Evolutionary conservation across 2,797 vertebrate genomes (phyloP), one percentile per base, ranked within the genome.

Genomic region (Gymnoscopelus microlampas): DNA sequence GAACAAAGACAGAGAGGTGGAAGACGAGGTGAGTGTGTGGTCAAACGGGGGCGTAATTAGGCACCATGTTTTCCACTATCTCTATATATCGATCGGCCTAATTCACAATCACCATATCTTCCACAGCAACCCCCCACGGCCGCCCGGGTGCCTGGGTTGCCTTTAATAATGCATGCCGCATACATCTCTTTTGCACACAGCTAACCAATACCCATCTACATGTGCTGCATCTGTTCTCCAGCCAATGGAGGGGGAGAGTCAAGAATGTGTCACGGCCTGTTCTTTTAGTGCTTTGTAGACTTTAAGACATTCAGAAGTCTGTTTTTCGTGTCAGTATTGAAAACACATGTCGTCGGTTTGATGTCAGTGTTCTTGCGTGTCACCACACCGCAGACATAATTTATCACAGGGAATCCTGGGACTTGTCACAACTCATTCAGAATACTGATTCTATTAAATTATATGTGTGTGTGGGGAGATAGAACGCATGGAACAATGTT

Each of bases 41-140:
- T 89, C 84, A 89, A 78, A 87, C 2, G 68, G 74, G 85, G 88
- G 85, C 64, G 77, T 88, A 88, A 91, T 90, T 88, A 89, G 87
- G 74, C 84, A 70, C 82, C 76, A 68, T 74, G 81, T 83, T 83
- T 44, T 67, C 80, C 64, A 74, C 84, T 86, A 74, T 82, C 71
- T 88, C 85, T 69, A 83, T 85, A 77, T 87, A 93, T 92, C 70
- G 89, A 92, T 88, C 77, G 19, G 68, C 66, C 80, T 89, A 83
- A 89, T 88, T 90, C 80, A 90, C 85, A 83, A 48, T 53, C 71
- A 79, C 65, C 66, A 79, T 80, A 87, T 85, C 65, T 87, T 70
- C 57, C 39, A 44, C 39, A 44, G 39, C 39, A 44, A 44, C 39
- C 39, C 26, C 39, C 9, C 2, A 77, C 81, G 63, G 76, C 63